Conservation (phyloP, 2,888 invertebrate species). For the Minunthozetes semirufus region DNA sequence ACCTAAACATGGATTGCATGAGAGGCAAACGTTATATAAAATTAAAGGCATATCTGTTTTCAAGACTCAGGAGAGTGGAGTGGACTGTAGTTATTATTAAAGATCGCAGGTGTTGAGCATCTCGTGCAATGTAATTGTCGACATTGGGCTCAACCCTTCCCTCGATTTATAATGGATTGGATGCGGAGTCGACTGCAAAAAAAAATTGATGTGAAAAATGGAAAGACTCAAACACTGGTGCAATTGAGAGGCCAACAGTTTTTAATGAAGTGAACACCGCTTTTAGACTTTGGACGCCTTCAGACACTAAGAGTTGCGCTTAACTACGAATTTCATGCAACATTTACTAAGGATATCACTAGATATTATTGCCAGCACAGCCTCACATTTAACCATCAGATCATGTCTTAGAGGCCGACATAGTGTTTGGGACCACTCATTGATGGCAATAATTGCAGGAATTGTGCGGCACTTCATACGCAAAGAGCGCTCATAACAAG, state of each 20-base stretch:
- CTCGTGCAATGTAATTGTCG: constrained; percentile 17
- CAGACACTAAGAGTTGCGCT: neutral
- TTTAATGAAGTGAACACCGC: constrained; percentile 26
- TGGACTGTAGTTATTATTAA: neutral
- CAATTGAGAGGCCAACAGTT: neutral
- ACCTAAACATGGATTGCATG: neutral
- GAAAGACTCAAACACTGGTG: too few species aligned
- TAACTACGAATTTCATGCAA: constrained; percentile 26
- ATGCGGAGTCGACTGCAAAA: neutral
- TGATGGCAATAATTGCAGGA: too few species aligned
- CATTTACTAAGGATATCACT: constrained; percentile 21
- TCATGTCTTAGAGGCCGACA: neutral
- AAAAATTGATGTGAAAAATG: neutral
- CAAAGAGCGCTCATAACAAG: too few species aligned
- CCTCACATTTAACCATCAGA: neutral
- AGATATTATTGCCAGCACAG: neutral
- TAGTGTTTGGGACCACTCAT: too few species aligned
- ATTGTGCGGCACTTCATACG: too few species aligned
- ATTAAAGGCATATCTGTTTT: constrained; percentile 10
- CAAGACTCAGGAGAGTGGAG: neutral
- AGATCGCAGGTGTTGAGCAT: constrained; percentile 25
- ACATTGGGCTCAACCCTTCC: constrained; percentile 10
- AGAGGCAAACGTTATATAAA: neutral
- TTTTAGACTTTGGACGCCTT: constrained; percentile 15
- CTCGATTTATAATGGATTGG: constrained; percentile 20